Conservation (phyloP, 2,797 vertebrate genomes). For the Arctocebus calabarensis region DNA sequence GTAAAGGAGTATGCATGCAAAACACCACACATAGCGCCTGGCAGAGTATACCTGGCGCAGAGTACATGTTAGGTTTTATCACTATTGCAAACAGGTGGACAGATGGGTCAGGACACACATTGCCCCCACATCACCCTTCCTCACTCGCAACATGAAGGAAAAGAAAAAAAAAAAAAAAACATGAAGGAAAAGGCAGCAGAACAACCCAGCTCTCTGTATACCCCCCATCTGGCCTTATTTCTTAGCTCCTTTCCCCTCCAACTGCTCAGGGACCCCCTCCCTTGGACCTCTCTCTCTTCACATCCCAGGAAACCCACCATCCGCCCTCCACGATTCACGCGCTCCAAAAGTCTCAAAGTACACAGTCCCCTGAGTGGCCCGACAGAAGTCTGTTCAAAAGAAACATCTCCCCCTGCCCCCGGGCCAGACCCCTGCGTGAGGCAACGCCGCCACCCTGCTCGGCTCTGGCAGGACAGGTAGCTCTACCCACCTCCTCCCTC, state of each 20-base stretch:
- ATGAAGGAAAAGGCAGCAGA: background rate
- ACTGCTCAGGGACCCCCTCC: background rate
- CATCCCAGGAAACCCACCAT: background rate
- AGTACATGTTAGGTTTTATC: background rate
- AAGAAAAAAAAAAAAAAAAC: background rate
- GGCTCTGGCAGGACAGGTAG: slow-evolving; percentile 48
- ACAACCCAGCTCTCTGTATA: background rate
- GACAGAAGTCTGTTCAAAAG: slow-evolving; percentile 56
- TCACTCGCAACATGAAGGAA: background rate
- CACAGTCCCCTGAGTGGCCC: background rate
- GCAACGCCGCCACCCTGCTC: background rate
- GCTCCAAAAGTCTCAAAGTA: background rate
- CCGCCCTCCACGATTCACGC: background rate
- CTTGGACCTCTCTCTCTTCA: background rate
- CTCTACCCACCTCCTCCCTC: background rate
- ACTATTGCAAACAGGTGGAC: background rate
- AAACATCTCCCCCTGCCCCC: slow-evolving; percentile 46
- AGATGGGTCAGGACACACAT: background rate
- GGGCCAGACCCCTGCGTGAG: background rate
- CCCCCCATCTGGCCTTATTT: background rate
- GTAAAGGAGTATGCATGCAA: background rate
- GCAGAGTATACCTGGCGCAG: background rate
- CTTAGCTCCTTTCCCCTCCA: background rate
- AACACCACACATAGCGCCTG: background rate
- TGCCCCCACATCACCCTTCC: background rate